phyloP scores from a whole-genome alignment of 2,888 invertebrate genomes.

The Phaedon cochleariae region DNA sequence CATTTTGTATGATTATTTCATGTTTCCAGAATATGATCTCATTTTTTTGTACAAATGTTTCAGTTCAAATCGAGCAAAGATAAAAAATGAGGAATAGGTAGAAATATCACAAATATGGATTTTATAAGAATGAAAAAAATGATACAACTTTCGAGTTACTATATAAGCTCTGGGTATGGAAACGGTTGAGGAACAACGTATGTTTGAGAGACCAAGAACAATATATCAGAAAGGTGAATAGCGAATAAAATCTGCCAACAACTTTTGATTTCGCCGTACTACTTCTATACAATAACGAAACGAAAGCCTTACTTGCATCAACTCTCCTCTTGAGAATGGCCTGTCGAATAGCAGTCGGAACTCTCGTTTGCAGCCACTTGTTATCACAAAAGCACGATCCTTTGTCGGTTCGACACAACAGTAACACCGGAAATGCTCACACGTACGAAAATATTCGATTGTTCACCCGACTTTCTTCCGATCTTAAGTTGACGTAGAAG shows the following conservation, averaged over 20 bases:
- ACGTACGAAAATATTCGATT: neutral
- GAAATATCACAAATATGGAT: no score
- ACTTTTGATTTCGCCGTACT: conserved; percentile 1
- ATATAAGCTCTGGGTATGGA: no score
- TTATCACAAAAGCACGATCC: neutral
- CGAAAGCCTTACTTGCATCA: conserved; percentile 12
- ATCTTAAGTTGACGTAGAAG: conserved; percentile 33
- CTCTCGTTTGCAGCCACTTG: neutral
- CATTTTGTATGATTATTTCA: no score
- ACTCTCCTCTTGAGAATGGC: conserved; percentile 15
- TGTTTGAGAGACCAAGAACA: no score
- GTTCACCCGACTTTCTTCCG: conserved; percentile 20
- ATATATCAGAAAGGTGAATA: neutral
- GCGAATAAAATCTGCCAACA: neutral
- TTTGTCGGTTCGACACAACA: neutral
- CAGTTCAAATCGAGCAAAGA: no score
- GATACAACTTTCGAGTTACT: no score
- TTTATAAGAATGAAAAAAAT: no score
- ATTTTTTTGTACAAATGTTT: no score
- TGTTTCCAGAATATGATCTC: no score
- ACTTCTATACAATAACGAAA: neutral
- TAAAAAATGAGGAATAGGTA: no score
- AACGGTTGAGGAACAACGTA: no score
- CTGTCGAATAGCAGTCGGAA: conserved; percentile 1
- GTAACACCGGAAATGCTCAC: neutral